These are phyloP conservation scores for Linyphia triangularis DNA, from an alignment of 2,888 invertebrate genomes.

Conservation along the genomic window DNA sequence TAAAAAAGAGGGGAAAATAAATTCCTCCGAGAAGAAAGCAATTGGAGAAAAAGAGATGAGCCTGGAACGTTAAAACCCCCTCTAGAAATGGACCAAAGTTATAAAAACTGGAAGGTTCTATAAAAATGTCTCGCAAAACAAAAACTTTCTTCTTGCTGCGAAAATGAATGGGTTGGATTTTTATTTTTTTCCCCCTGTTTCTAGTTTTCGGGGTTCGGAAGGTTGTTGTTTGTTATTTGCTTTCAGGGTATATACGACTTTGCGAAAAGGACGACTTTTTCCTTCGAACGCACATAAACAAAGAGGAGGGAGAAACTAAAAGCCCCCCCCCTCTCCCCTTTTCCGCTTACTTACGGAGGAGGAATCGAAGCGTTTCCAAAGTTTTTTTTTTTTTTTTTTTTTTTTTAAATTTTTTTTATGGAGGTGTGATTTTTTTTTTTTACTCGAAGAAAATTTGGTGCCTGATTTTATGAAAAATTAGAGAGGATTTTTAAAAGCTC, in stretches of 20 bases:
- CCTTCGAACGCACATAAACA: constrained; percentile 46
- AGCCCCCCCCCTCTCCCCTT: neutral
- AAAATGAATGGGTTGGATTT: constrained; percentile 65
- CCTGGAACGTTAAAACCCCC: constrained; percentile 63
- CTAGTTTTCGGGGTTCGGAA: neutral
- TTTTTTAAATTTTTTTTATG: neutral
- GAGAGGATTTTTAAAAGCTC: no score
- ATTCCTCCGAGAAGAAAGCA: constrained; percentile 64
- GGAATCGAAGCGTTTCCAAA: constrained; percentile 9
- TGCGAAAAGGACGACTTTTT: constrained; percentile 12
- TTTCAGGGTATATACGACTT: constrained; percentile 22
- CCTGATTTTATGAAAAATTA: neutral
- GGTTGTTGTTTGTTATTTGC: constrained; percentile 51
- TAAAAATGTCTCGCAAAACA: constrained; percentile 72
- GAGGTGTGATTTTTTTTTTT: neutral
- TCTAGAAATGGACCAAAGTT: constrained; percentile 72
- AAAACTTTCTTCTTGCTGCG: constrained; percentile 60
- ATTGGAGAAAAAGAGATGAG: constrained; percentile 65
- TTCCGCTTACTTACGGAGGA: constrained; percentile 44
- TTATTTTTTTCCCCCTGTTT: constrained; percentile 17
- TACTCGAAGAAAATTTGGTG: neutral
- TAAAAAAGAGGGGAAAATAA: constrained; percentile 33
- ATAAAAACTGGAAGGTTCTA: constrained; percentile 72
- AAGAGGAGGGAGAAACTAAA: constrained; percentile 55
- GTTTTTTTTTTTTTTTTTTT: constrained; percentile 15